Conservation (phyloP, 1,140 invertebrate species). For the Zophobas atratus region DNA sequence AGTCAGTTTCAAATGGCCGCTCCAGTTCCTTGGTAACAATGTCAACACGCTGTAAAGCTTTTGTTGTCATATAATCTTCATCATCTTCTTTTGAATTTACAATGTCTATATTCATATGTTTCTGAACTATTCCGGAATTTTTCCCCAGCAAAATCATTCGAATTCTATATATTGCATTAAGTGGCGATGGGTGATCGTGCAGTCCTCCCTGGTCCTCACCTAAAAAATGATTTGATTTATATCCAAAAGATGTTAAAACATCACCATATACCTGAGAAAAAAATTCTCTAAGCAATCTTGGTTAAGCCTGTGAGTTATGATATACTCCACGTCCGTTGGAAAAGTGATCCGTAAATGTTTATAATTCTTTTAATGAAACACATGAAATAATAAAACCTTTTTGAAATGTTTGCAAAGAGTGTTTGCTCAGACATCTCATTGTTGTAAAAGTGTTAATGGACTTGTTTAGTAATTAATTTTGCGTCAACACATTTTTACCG, state of each 20-base stretch:
- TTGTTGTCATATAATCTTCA: background rate
- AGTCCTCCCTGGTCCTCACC: constrained; percentile 18
- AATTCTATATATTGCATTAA: constrained; percentile 35
- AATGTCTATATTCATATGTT: background rate
- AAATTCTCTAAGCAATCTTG: constrained; percentile 37
- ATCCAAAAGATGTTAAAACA: constrained; percentile 5
- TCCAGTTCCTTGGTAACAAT: background rate
- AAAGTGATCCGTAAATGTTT: background rate
- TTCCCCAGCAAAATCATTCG: constrained; percentile 41
- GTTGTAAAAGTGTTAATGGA: background rate
- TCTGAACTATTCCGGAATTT: constrained; percentile 28
- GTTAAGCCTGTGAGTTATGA: constrained; percentile 22
- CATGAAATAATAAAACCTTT: constrained; percentile 17
- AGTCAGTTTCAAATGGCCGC: background rate
- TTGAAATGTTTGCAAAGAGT: constrained; percentile 25
- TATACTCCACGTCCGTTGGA: background rate
- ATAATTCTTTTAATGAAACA: constrained; percentile 11
- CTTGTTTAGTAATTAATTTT: constrained; percentile 31
- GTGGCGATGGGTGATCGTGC: constrained; percentile 40
- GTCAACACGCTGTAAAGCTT: background rate
- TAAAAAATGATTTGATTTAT: background rate
- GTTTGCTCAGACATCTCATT: constrained; percentile 44
- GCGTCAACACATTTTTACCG: constrained; percentile 27
- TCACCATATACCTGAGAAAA: constrained; percentile 14
- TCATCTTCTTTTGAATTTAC: background rate